A percentile compares a stretch with the other conserved stretches of the same genome.
phyloP scores from a whole-genome alignment of 2,888 invertebrate genomes.

The Mimumesa dahlbomi region DNA sequence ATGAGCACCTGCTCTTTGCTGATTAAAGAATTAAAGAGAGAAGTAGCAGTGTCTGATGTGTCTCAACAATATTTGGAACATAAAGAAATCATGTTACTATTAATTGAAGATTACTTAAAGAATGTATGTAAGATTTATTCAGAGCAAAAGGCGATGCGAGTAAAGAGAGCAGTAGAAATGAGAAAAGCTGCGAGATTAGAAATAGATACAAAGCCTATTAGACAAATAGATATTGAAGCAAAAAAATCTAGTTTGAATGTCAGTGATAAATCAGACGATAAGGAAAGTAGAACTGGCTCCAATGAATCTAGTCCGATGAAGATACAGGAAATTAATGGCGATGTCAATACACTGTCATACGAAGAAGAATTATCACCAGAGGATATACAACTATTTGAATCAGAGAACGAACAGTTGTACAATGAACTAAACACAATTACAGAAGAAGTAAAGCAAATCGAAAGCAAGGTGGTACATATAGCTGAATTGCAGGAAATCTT shows the following conservation, averaged over 20 bases:
- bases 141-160: slow-evolving; percentile 92
- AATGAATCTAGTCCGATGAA: slow-evolving; percentile 71
- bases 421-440: slow-evolving; percentile 93
- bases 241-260: slow-evolving; percentile 30
- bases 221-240: slow-evolving; percentile 72
- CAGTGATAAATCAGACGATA: slow-evolving; percentile 73
- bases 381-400: slow-evolving; percentile 95
- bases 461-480: slow-evolving; percentile 96
- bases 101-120: slow-evolving; percentile 91
- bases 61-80: slow-evolving; percentile 88
- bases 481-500: slow-evolving; percentile 97
- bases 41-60: slow-evolving; percentile 81
- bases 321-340: slow-evolving; percentile 76
- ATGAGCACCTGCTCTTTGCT: slow-evolving; percentile 90
- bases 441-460: slow-evolving; percentile 94
- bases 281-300: slow-evolving; percentile 34
- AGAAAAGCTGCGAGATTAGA: slow-evolving; percentile 90
- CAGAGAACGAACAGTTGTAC: slow-evolving; percentile 93
- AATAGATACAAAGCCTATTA: slow-evolving; percentile 54
- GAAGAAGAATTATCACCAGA: slow-evolving; percentile 89
- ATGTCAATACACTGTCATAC: slow-evolving; percentile 69
- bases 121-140: slow-evolving; percentile 93
- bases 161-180: slow-evolving; percentile 91
- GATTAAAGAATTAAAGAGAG: slow-evolving; percentile 88
- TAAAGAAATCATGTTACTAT: slow-evolving; percentile 87